Percentiles rank a stretch among this genome's conserved stretches.
Evolutionary conservation across 2,888 invertebrate genomes (phyloP).

Genomic region (Orchestes rusci): DNA sequence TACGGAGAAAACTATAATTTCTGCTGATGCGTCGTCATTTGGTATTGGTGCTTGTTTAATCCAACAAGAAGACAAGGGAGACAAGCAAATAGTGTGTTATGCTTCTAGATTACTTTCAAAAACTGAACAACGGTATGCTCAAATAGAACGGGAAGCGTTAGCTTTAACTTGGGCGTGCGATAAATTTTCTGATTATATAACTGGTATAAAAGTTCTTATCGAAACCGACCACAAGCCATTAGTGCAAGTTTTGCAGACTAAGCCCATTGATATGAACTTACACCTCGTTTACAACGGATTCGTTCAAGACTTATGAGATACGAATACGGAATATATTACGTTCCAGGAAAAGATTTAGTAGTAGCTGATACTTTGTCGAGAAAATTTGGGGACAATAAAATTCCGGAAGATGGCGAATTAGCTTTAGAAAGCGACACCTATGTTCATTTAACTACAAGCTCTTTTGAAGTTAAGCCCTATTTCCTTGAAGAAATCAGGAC

Average conservation of each 20-base stretch:
- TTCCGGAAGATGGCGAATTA: too few relatives aligned
- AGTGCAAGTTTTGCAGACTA: slow-evolving; percentile 31
- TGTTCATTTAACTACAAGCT: background rate
- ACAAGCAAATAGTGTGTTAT: slow-evolving; percentile 33
- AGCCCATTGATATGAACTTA: slow-evolving; percentile 32
- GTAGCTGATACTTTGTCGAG: slow-evolving; percentile 26
- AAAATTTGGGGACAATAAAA: slow-evolving; percentile 1
- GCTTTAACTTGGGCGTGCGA: slow-evolving; percentile 35
- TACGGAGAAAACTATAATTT: slow-evolving; percentile 19
- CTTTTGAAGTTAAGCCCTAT: background rate
- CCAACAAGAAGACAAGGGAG: slow-evolving; percentile 24
- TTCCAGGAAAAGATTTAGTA: slow-evolving; percentile 27
- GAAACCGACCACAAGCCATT: slow-evolving; percentile 23
- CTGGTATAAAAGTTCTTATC: slow-evolving; percentile 25
- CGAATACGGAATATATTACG: slow-evolving; percentile 22
- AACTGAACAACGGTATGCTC: slow-evolving; percentile 21
- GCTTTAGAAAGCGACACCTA: background rate
- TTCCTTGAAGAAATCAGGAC: background rate
- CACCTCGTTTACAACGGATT: slow-evolving; percentile 27
- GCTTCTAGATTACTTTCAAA: slow-evolving; percentile 33
- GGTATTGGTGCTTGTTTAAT: slow-evolving; percentile 22
- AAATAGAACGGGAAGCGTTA: slow-evolving; percentile 40
- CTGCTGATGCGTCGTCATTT: slow-evolving; percentile 3
- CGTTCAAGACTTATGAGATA: slow-evolving; percentile 23
- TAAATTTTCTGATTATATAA: slow-evolving; percentile 20